Conservation (phyloP, 1,140 invertebrate genomes). For the Steinernema khuongi region DNA sequence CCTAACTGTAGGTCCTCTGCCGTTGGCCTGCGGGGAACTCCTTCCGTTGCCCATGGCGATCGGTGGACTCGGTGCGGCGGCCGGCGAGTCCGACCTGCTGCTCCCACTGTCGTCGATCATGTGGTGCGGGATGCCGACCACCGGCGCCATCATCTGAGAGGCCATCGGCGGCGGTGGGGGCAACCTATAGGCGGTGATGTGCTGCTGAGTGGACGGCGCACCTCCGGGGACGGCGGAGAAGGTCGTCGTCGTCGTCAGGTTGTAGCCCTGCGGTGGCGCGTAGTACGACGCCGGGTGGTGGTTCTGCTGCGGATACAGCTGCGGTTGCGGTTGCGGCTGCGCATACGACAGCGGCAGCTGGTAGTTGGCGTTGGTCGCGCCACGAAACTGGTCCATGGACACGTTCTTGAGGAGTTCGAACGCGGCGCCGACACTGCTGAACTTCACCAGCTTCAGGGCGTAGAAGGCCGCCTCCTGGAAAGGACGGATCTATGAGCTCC, state of each 20-base stretch:
- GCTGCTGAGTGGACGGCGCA: constrained; percentile 5
- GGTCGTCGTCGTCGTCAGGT: not conserved
- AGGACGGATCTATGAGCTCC: constrained; percentile 1
- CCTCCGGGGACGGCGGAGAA: not conserved
- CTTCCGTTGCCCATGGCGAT: not conserved
- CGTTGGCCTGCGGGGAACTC: constrained; percentile 4
- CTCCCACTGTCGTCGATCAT: constrained; percentile 6
- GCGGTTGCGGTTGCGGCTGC: not conserved
- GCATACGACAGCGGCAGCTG: not conserved
- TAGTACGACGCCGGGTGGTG: constrained; percentile 10
- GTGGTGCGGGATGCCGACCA: not conserved
- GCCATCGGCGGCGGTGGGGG: not conserved
- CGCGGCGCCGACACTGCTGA: constrained; percentile 40
- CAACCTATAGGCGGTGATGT: not conserved
- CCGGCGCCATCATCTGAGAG: not conserved
- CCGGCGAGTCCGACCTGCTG: not conserved
- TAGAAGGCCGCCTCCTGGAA: constrained; percentile 51
- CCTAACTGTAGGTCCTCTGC: not conserved
- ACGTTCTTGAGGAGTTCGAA: constrained; percentile 34
- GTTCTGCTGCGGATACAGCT: constrained; percentile 22
- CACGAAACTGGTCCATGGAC: constrained; percentile 16
- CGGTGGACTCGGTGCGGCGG: not conserved
- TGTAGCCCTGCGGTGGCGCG: not conserved
- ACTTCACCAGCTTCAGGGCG: constrained; percentile 50
- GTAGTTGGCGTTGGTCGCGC: constrained; percentile 4